Evolutionary conservation across 2,888 invertebrate genomes (phyloP), one percentile per base, ranked within the genome.

Genomic region (Mallateleia sp.): DNA sequence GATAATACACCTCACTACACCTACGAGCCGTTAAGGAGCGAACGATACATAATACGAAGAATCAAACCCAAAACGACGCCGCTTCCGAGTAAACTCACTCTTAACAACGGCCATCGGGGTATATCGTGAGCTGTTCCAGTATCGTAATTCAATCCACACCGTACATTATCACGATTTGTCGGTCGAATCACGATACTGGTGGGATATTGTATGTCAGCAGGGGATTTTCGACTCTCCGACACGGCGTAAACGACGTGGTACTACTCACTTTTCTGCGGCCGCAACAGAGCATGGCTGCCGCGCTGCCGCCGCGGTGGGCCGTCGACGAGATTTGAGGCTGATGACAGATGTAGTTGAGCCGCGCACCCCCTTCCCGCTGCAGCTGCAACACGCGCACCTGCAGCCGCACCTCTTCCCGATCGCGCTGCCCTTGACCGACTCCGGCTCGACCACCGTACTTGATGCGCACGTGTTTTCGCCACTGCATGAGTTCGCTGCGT

Each of bases 271-370:
- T 98, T 96, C 98, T 98, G 96, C 98, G 97, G 97, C 98, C 98
- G 97, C 98, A 98, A 97, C 98, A 98, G 97, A 98, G 98, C 98
- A 98, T 98, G 97, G 97, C 97, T 97, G 97, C 97, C 97, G 97
- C 96, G 97, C 96, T 96, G 95, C 96, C 95, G 96, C 96, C 96
- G 96, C 96, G 96, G 95, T 95, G 92, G 92, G 93, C 91, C 92
- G 93, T 91, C 85, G 92, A 93, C 90, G 92, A 93, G 91, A 92
- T 92, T 92, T 92, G 93, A 93, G 93, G 93, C 91, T 93, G 94
- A 91, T 93, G 93, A 91, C 93, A 92, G 91, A 94, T 93, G 93
- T 94, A 94, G 92, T 92, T 92, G 91, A 93, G 92, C 90, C 92
- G 90, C 91, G 90, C 92, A 90, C 91, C 93, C 92, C 93, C 93